A percentile compares a stretch with the other conserved stretches of the same genome.
Conservation (phyloP, 1,140 invertebrate genomes). For the Drosophila fuyamai region DNA sequence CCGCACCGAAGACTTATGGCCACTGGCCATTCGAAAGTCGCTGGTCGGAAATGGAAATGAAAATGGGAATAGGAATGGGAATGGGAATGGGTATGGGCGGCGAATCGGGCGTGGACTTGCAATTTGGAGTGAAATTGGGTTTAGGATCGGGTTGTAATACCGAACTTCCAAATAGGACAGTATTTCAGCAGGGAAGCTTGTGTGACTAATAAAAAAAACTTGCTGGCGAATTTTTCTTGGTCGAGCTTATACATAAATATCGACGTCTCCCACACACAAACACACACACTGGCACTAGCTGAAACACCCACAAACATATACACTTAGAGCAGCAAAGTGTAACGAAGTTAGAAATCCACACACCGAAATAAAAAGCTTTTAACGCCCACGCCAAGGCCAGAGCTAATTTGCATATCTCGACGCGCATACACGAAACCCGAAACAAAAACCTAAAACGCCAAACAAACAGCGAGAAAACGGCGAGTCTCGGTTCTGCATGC, state of each 20-base stretch:
- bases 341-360: constrained; percentile 81
- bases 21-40: constrained; percentile 51
- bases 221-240: constrained; percentile 47
- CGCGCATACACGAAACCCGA: constrained; percentile 44
- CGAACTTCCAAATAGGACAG: constrained; percentile 42
- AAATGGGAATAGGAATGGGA: constrained; percentile 24
- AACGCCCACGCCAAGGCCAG: constrained; percentile 81
- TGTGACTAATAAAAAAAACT: constrained; percentile 65
- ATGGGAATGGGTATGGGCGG: constrained; percentile 11
- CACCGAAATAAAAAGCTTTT: constrained; percentile 52
- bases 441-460: constrained; percentile 32
- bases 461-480: constrained; percentile 22
- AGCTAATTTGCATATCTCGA: constrained; percentile 80
- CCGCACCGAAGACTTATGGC: constrained; percentile 38
- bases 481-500: constrained; percentile 9
- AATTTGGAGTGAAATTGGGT: constrained; percentile 1
- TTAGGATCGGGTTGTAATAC: background rate
- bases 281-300: background rate
- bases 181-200: constrained; percentile 22
- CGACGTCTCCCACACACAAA: constrained; percentile 38
- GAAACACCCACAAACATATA: constrained; percentile 36
- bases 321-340: constrained; percentile 71
- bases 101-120: constrained; percentile 16
- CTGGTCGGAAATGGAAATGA: constrained; percentile 23
- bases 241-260: constrained; percentile 43